A percentile compares a stretch with the other conserved stretches of the same genome.
Conservation (phyloP, 1,140 invertebrate genomes). For the Saccostrea cuccullata region DNA sequence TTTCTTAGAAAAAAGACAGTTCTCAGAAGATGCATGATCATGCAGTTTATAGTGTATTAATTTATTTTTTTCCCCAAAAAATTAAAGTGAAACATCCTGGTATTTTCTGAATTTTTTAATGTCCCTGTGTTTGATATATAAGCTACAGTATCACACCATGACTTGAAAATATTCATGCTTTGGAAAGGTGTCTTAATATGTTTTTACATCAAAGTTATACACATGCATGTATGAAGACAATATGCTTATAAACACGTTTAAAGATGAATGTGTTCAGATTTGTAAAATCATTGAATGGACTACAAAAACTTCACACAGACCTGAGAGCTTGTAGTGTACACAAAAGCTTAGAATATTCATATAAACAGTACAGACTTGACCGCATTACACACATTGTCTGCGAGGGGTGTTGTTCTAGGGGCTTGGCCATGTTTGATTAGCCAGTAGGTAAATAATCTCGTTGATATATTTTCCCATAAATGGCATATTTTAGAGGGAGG, state of each 20-base stretch:
- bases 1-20: too few relatives aligned
- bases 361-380: not conserved
- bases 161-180: too few relatives aligned
- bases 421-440: slow-evolving; percentile 25
- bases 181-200: too few relatives aligned
- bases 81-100: too few relatives aligned
- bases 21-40: too few relatives aligned
- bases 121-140: too few relatives aligned
- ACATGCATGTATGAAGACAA: not conserved
- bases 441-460: slow-evolving; percentile 13
- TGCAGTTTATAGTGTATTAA: too few relatives aligned
- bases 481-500: slow-evolving; percentile 15
- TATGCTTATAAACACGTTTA: not conserved
- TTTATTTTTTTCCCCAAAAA: too few relatives aligned
- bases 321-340: not conserved
- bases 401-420: not conserved
- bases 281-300: not conserved
- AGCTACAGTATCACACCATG: too few relatives aligned
- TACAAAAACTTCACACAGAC: not conserved
- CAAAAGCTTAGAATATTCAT: slow-evolving; percentile 12
- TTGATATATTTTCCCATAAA: slow-evolving; percentile 29
- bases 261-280: not conserved
- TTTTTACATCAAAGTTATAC: too few relatives aligned
- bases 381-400: not conserved
- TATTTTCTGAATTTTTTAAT: too few relatives aligned